Evolutionary conservation across 2,113 vertebrate genomes (phyloP), one percentile per base, ranked within the genome.

Genomic region (Onychostoma macrolepis): DNA sequence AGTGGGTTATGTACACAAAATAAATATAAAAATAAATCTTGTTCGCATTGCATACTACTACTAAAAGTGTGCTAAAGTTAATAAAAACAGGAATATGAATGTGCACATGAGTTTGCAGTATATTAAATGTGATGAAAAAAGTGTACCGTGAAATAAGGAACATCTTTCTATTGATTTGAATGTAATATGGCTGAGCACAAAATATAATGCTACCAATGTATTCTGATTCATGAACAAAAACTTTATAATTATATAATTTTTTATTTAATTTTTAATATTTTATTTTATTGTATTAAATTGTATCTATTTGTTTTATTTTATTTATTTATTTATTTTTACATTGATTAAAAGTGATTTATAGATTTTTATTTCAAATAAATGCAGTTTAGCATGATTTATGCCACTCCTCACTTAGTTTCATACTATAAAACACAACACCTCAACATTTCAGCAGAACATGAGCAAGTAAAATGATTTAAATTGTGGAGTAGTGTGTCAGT

Each of bases 401-500:
- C 30, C 2, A 36, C 53, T 58, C 24, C 6, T 61, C 13, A 38
- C 24, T n/a, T 80, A 56, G 17, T 67, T 17, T 24, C 10, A 4
- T 80, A 19, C 11, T 43, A 28, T 65, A 81, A 26, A 77, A 50
- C 11, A 28, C n/a, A 50, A 50, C 4, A 8, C 2, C 21, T 80
- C 28, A 41, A 45, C 10, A 56, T 53, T 58, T 80, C 36, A 80
- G 24, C 2, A 11, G 30, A 80, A 41, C 19, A 71, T 50, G n/a
- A 24, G 43, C 28, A 69, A 69, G 63, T 83, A 53, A 33, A 50
- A n/a, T 56, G 12, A 80, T 21, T n/a, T 71, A 28, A 83, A 50
- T 83, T 83, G 58, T 69, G 80, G 63, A 83, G 63, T 24, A 71
- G 80, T 21, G 9, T 71, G 63, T 50, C 13, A 71, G 80, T 48